These are phyloP conservation scores for Rhadina sibilatrix DNA, from an alignment of 2,113 vertebrate species.

Conservation along the genomic window DNA sequence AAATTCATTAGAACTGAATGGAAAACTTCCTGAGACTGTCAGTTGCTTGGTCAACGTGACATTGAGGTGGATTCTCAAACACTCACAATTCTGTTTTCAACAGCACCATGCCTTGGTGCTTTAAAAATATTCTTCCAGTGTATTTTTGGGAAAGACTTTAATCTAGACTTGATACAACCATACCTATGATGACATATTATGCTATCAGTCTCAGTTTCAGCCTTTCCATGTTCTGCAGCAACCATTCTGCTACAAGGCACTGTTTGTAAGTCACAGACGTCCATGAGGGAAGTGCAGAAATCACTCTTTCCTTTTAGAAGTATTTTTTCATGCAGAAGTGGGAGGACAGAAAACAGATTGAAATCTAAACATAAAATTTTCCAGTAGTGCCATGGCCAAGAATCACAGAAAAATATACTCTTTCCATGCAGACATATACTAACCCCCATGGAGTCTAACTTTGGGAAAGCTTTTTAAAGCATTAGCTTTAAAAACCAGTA, in stretches of 20 bases:
- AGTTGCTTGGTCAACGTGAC: neutral
- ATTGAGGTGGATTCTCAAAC: neutral
- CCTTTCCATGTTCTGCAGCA: neutral
- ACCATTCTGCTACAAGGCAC: neutral
- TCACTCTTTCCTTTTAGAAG: neutral
- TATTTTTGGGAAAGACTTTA: neutral
- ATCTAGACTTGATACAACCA: neutral
- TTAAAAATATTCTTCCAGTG: neutral
- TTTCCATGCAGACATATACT: neutral
- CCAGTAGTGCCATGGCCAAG: neutral
- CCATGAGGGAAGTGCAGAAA: neutral
- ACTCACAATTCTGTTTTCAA: neutral
- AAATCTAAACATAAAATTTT: constrained; percentile 25
- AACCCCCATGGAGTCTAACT: neutral
- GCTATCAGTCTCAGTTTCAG: neutral
- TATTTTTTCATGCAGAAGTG: neutral
- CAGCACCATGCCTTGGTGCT: neutral
- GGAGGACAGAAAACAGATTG: neutral
- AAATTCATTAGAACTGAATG: neutral
- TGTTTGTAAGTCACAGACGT: neutral
- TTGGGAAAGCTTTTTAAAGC: neutral
- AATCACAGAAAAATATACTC: neutral
- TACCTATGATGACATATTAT: neutral
- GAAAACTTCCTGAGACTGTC: neutral
- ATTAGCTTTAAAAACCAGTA: neutral